Base-by-base conservation (phyloP, 2,888 invertebrate species). In the Drymonia ruficornis region DNA sequence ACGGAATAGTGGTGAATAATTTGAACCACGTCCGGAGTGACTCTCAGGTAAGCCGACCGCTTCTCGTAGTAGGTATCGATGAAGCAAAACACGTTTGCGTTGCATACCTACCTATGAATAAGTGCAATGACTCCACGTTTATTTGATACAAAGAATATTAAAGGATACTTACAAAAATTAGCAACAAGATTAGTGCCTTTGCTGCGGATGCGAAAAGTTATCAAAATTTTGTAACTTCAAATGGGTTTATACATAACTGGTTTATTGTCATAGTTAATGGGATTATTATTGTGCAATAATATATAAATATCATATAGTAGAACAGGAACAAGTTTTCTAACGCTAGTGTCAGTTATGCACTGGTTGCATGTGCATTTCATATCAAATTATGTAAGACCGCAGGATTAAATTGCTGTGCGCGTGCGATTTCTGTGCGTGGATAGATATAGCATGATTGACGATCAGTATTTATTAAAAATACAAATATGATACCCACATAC, bases 1-100 rank as follows among this genome's bases (percentile, higher is more conserved):
- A 93, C 85, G 91, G 90, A 76, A 82, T 89, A 76, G 84, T 90
- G 81, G 90, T 89, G 81, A 92, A 92, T 80, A 93, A 92, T 87
- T 81, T 91, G 83, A 90, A 90, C 81, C 92, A 92, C 75, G 89
- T 84, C 84, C 90, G 91, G 80, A 91, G 79, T 78, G 92, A 93
- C 59, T 90, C 91, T 78, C 92, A 92, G 92, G 92, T 92, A 87
- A 89, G 91, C 80, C 74, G 72, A 62, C 69, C 70, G 72, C 71
- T 70, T 67, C 70, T 65, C 62, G 29, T 56, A 64, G 23, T 40
- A 43, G 79, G 80, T 85, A 87, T 84, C 83, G 82, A 82, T 83
- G 84, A 76, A 76, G 81, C 83, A 75, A 85, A 89, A 89, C 87
- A 86, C 90, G 91, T 91, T 88, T 81, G 78, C 70, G 83, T 81